phyloP scores from a whole-genome alignment of 2,113 vertebrate genomes.

The Gavia stellata region DNA sequence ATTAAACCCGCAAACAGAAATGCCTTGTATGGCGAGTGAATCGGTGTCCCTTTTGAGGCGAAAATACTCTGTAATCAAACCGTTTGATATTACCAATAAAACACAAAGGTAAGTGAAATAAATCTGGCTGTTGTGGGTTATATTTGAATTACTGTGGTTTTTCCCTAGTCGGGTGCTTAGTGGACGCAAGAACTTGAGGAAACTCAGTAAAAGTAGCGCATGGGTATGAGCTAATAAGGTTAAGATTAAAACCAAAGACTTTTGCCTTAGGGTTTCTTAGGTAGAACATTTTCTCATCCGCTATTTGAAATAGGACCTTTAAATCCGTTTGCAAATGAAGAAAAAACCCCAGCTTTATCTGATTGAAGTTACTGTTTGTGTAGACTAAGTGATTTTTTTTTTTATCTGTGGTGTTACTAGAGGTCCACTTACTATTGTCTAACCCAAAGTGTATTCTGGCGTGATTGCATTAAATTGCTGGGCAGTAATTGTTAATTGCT shows the following conservation, averaged over 20 bases:
- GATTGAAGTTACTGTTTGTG: not conserved
- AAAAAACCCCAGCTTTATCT: accelerated
- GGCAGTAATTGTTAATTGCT: not conserved
- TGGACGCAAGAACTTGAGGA: not conserved
- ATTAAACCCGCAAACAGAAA: not conserved
- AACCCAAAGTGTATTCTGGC: not conserved
- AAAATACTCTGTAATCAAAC: not conserved
- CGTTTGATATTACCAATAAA: not conserved
- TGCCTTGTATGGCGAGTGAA: not conserved
- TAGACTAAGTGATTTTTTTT: not conserved
- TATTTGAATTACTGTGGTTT: not conserved
- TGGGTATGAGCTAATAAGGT: not conserved
- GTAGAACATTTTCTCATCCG: not conserved
- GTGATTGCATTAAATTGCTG: not conserved
- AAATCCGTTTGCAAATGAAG: not conserved
- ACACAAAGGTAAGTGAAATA: accelerated
- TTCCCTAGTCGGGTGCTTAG: not conserved
- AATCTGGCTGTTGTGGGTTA: not conserved
- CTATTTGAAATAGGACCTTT: not conserved
- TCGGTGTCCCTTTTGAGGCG: not conserved
- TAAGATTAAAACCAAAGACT: not conserved
- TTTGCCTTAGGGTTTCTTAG: not conserved
- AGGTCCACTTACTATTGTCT: not conserved
- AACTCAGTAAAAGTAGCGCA: not conserved
- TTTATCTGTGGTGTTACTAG: not conserved